Evolutionary conservation across 2,797 vertebrate species (phyloP).

Genomic region (Acipenser transmontanus): DNA sequence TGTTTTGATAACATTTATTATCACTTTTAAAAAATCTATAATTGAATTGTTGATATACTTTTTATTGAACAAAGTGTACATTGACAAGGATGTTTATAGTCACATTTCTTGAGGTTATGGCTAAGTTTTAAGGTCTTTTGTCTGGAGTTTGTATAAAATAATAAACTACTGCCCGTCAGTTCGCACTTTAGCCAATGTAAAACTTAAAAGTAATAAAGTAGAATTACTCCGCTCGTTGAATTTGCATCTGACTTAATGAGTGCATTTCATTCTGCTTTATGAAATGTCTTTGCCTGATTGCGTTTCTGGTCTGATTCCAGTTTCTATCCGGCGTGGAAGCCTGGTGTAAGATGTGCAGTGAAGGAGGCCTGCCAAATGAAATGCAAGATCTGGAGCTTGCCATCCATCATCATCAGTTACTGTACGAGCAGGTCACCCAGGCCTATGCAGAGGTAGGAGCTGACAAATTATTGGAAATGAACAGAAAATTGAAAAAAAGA

Average conservation of each 20-base stretch:
- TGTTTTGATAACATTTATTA: too few species aligned
- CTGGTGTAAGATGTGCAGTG: slow-evolving; percentile 81
- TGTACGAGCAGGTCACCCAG: slow-evolving; percentile 83
- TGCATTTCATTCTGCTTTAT: not conserved
- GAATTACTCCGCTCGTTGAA: not conserved
- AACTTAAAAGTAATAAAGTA: slow-evolving; percentile 9
- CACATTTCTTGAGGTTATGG: too few species aligned
- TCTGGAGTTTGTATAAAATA: not conserved
- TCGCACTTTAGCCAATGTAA: slow-evolving; percentile 17
- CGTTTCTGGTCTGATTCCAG: slow-evolving; percentile 33
- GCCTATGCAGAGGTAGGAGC: slow-evolving; percentile 72
- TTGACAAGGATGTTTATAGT: too few species aligned
- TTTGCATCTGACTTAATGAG: not conserved
- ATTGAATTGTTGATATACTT: too few species aligned
- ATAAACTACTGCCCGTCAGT: slow-evolving; percentile 15
- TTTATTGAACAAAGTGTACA: too few species aligned
- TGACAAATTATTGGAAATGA: not conserved
- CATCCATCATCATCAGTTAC: slow-evolving; percentile 93
- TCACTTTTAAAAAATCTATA: too few species aligned
- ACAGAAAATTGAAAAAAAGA: not conserved
- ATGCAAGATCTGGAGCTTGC: slow-evolving; percentile 94
- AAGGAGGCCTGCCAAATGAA: slow-evolving; percentile 75
- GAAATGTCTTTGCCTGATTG: slow-evolving; percentile 15
- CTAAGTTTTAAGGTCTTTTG: too few species aligned
- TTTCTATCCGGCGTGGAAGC: slow-evolving; percentile 74